Percentiles rank a stretch among this genome's conserved stretches.
phyloP scores from a whole-genome alignment of 2,888 invertebrate species.

The Drosophila kambysellisi region DNA sequence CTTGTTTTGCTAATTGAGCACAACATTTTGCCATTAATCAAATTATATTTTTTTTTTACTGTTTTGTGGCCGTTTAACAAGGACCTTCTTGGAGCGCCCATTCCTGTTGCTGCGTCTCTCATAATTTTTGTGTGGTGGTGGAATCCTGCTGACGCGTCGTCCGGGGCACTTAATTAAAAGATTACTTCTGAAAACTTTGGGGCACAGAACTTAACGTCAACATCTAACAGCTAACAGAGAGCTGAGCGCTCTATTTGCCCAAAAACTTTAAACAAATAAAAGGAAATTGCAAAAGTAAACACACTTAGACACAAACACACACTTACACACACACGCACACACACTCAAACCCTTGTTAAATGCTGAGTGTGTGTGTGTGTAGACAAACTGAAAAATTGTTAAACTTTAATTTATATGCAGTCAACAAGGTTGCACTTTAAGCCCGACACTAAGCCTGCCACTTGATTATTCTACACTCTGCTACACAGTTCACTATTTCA shows the following conservation, averaged over 20 bases:
- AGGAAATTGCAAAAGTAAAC: conserved; percentile 79
- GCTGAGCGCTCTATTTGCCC: conserved; percentile 62
- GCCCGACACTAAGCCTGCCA: conserved; percentile 42
- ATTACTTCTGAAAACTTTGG: conserved; percentile 75
- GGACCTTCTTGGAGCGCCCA: conserved; percentile 12
- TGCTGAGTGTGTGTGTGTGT: conserved; percentile 14
- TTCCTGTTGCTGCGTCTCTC: conserved; percentile 48
- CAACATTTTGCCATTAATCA: conserved; percentile 80
- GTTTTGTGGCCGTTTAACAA: conserved; percentile 37
- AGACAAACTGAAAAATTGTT: conserved; percentile 62
- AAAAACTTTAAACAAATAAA: conserved; percentile 75
- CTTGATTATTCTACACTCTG: conserved; percentile 48
- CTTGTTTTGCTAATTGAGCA: conserved; percentile 73
- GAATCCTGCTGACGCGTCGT: conserved; percentile 1
- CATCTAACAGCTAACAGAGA: conserved; percentile 43
- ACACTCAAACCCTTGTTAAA: conserved; percentile 35
- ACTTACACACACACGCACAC: conserved; percentile 31
- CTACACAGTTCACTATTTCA: conserved; percentile 69
- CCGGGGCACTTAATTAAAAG: conserved; percentile 75
- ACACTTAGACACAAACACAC: conserved; percentile 64
- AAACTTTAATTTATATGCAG: conserved; percentile 75
- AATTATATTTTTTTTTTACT: conserved; percentile 59
- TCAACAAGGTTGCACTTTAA: conserved; percentile 61
- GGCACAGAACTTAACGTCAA: conserved; percentile 72
- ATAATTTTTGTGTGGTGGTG: conserved; percentile 39